Conservation (phyloP, 2,888 invertebrate genomes). For the Nebria salina region DNA sequence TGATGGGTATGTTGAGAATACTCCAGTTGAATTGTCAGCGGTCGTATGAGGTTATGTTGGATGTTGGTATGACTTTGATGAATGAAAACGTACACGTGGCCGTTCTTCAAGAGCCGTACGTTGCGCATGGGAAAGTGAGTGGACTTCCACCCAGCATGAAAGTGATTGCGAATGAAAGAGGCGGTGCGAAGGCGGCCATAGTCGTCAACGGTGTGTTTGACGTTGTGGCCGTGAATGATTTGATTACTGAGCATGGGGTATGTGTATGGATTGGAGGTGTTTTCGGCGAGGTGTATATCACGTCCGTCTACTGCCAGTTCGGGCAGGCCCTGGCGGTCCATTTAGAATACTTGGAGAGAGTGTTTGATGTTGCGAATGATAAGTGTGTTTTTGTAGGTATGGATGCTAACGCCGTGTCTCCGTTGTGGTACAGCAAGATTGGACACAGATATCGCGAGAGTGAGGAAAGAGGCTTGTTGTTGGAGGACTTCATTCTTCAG, state of each 20-base stretch:
- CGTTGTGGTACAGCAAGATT: constrained; percentile 49
- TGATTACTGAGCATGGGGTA: constrained; percentile 1
- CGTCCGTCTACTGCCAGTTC: constrained; percentile 48
- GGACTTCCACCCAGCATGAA: neutral
- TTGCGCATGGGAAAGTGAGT: neutral
- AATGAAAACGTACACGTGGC: neutral
- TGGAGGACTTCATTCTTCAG: no score
- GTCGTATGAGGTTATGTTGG: constrained; percentile 39
- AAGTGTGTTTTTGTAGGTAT: no score
- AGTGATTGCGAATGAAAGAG: neutral
- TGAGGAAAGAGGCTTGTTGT: neutral
- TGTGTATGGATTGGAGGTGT: constrained; percentile 47
- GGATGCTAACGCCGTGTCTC: constrained; percentile 50
- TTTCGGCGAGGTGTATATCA: constrained; percentile 44
- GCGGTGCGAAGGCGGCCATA: constrained; percentile 36
- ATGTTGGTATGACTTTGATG: constrained; percentile 20
- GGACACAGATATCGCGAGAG: neutral
- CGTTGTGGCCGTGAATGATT: neutral
- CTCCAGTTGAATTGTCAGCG: neutral
- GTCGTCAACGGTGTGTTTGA: constrained; percentile 17
- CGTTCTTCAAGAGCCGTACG: neutral
- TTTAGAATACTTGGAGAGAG: constrained; percentile 29
- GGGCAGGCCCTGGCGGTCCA: constrained; percentile 15
- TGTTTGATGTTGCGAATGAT: neutral
- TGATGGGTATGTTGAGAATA: neutral